A percentile compares a stretch with the other conserved stretches of the same genome.
Conservation (phyloP, 2,797 vertebrate species). For the Phoeniculus purpureus region DNA sequence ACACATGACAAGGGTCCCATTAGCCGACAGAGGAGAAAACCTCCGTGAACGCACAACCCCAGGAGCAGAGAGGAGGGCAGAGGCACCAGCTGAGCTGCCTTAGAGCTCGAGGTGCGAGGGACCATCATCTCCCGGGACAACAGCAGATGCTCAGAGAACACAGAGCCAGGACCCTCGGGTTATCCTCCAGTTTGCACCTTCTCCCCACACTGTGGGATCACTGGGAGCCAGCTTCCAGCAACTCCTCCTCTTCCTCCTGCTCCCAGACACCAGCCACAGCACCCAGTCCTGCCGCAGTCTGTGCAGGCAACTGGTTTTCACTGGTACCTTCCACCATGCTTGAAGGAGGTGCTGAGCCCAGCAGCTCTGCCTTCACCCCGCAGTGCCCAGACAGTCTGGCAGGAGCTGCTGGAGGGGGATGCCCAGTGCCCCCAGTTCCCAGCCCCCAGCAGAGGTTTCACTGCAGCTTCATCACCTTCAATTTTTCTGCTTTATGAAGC, state of each 20-base stretch:
- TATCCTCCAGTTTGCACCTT: background rate
- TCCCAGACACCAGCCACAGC: background rate
- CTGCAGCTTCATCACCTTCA: background rate
- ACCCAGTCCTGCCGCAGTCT: background rate
- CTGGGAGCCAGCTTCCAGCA: background rate
- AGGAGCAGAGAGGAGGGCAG: background rate
- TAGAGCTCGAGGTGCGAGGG: background rate
- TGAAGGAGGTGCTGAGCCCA: background rate
- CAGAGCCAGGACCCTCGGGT: background rate
- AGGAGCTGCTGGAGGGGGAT: background rate
- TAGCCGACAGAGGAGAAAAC: background rate
- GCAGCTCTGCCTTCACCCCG: background rate
- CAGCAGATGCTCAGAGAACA: background rate
- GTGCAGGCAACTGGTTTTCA: background rate
- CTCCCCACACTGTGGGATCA: background rate
- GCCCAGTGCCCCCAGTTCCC: background rate
- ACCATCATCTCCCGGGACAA: background rate
- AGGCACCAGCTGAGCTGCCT: background rate
- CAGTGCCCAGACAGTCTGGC: rapidly evolving
- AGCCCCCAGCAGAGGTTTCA: background rate
- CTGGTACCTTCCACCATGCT: rapidly evolving
- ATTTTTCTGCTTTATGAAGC: background rate
- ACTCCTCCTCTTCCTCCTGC: background rate
- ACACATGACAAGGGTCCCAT: background rate
- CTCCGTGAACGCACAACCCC: rapidly evolving